Percentiles rank a stretch among this genome's conserved stretches.
phyloP scores from a whole-genome alignment of 64 coral and sea anemone species.

The Platygyra sinensis region DNA sequence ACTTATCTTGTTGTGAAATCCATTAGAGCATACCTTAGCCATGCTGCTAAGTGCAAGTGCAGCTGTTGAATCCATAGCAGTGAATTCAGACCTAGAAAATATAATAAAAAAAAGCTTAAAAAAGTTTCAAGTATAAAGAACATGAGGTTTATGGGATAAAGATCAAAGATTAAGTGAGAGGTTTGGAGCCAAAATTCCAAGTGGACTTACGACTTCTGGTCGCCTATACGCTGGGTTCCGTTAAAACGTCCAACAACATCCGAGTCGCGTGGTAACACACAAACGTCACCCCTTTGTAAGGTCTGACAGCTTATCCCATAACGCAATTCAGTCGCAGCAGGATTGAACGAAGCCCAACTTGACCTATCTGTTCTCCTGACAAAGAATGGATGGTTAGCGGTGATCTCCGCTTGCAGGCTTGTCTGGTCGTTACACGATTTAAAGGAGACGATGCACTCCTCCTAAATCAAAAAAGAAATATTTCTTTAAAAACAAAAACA shows the following conservation, averaged over 20 bases:
- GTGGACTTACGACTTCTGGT: constrained; percentile 27
- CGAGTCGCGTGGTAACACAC: constrained; percentile 46
- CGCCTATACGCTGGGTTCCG: not conserved
- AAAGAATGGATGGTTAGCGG: constrained; percentile 64
- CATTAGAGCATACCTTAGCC: constrained; percentile 72
- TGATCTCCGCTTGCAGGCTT: constrained; percentile 57
- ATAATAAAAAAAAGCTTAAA: not conserved
- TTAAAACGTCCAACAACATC: constrained; percentile 3
- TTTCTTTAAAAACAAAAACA: too few species aligned
- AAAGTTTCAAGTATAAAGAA: not conserved
- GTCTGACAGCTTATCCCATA: constrained; percentile 55
- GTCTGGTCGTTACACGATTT: constrained; percentile 43
- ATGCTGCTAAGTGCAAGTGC: constrained; percentile 87
- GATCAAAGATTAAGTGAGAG: not conserved
- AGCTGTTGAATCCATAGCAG: constrained; percentile 81
- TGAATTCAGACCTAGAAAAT: constrained; percentile 78
- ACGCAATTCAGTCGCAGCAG: not conserved
- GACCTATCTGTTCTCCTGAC: constrained; percentile 12
- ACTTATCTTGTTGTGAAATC: too few species aligned
- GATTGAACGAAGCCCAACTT: constrained; percentile 61
- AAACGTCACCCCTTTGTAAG: constrained; percentile 61
- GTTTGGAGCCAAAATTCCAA: too few species aligned
- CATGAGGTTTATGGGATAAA: not conserved
- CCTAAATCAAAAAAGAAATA: not conserved
- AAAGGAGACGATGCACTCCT: constrained; percentile 58